These are phyloP conservation scores for Agelastica alni DNA, from an alignment of 2,888 invertebrate genomes.

Conservation along the genomic window DNA sequence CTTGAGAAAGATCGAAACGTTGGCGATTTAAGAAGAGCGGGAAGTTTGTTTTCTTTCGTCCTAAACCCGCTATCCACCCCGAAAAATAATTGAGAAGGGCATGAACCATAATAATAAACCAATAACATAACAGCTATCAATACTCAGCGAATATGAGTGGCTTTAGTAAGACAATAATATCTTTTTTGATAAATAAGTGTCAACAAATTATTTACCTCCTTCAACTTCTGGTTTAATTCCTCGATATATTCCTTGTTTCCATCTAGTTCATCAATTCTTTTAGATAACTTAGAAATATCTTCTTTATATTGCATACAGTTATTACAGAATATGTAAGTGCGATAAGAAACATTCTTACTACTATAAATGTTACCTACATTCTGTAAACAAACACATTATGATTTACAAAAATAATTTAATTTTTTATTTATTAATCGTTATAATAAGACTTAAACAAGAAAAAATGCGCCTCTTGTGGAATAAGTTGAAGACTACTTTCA, in stretches of 20 bases:
- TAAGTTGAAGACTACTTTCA: background rate
- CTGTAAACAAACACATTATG: background rate
- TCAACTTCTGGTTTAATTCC: conserved; percentile 21
- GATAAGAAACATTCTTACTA: background rate
- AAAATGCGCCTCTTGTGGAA: too few relatives aligned
- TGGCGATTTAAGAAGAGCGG: too few relatives aligned
- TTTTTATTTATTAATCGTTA: background rate
- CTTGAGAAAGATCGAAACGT: too few relatives aligned
- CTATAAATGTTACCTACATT: background rate
- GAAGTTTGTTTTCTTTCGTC: too few relatives aligned
- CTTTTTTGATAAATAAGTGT: too few relatives aligned
- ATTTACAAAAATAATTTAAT: background rate
- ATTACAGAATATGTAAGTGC: background rate
- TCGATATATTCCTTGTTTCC: conserved; percentile 23
- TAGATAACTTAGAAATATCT: conserved; percentile 29
- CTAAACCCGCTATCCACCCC: too few relatives aligned
- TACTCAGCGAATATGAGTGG: too few relatives aligned
- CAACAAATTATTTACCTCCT: conserved; percentile 17
- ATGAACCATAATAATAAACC: too few relatives aligned
- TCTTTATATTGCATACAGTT: conserved; percentile 7
- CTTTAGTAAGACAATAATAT: too few relatives aligned
- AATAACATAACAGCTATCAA: too few relatives aligned
- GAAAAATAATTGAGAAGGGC: too few relatives aligned
- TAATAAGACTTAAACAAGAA: background rate
- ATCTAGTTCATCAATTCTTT: conserved; percentile 30